Conservation (phyloP, 2,888 invertebrate species). For the Sisyra nigra region DNA sequence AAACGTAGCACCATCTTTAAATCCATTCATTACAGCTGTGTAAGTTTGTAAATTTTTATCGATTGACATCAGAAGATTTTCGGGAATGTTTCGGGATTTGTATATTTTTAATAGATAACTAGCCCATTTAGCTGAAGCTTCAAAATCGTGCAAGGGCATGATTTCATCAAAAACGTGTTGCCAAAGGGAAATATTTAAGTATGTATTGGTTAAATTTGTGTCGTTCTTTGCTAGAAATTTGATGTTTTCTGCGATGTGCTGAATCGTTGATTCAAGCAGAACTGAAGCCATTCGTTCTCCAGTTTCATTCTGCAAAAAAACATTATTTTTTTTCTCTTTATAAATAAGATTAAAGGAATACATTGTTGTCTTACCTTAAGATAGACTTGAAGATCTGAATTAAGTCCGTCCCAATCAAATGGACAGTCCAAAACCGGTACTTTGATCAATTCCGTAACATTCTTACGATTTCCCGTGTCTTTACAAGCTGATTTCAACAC, state of each 20-base stretch:
- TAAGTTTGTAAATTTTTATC: too few species aligned
- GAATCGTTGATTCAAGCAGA: background rate
- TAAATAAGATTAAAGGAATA: too few species aligned
- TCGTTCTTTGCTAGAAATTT: background rate
- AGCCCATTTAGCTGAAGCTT: background rate
- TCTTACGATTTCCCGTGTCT: background rate
- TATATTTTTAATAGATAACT: background rate
- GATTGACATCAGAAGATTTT: too few species aligned
- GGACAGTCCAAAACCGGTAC: background rate
- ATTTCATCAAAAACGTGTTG: background rate
- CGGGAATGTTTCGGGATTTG: background rate
- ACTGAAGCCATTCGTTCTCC: background rate
- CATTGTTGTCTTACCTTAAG: slow-evolving; percentile 3
- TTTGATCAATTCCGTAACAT: background rate
- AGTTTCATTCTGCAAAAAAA: slow-evolving; percentile 3
- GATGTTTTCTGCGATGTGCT: background rate
- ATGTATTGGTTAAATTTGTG: background rate
- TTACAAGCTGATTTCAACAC: background rate
- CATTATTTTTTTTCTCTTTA: too few species aligned
- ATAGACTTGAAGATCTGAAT: background rate
- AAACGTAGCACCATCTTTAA: too few species aligned
- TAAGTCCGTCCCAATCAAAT: background rate
- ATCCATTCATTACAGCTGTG: too few species aligned
- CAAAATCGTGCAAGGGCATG: background rate
- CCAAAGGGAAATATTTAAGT: background rate